These are phyloP conservation scores for Myiopsitta monachus DNA, from an alignment of 2,113 vertebrate genomes.

Conservation along the genomic window DNA sequence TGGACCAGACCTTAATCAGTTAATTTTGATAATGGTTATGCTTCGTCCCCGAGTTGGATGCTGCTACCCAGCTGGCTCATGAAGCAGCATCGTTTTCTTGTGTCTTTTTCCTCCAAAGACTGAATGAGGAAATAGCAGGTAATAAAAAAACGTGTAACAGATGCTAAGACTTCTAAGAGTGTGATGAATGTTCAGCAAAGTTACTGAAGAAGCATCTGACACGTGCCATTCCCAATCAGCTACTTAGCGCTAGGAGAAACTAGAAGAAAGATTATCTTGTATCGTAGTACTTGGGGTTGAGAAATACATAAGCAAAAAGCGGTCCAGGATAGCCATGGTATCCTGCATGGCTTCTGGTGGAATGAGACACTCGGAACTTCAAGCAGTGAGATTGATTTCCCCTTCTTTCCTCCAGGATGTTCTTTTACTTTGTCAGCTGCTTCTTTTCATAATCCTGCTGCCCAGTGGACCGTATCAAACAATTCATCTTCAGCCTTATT, in stretches of 20 bases:
- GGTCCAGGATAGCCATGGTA: neutral
- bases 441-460: neutral
- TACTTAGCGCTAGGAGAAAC: neutral
- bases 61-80: neutral
- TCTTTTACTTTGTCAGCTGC: neutral
- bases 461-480: neutral
- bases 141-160: neutral
- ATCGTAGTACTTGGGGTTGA: rapidly evolving
- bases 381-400: neutral
- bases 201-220: neutral
- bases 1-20: neutral
- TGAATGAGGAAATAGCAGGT: neutral
- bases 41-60: neutral
- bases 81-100: neutral
- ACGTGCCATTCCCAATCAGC: rapidly evolving
- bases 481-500: neutral
- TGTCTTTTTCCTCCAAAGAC: neutral
- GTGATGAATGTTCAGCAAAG: neutral
- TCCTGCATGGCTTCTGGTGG: neutral
- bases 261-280: neutral
- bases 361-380: neutral
- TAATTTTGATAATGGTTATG: neutral
- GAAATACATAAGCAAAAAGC: neutral
- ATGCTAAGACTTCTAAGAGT: neutral
- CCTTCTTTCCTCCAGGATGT: neutral